Base-by-base conservation (phyloP, 2,888 invertebrate genomes). In the Chironomus riparius region DNA sequence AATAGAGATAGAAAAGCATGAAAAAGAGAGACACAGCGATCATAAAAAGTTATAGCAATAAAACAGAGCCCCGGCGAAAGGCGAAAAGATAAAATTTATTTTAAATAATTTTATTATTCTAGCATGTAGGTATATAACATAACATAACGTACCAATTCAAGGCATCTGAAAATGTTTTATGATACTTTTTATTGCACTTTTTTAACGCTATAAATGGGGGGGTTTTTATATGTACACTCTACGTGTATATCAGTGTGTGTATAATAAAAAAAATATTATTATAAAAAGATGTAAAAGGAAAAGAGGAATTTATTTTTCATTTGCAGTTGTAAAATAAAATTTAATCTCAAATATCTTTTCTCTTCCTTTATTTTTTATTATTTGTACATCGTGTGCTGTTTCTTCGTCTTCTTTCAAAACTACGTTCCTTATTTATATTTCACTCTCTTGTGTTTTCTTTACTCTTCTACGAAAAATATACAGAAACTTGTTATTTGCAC, bases 31-130 rank as follows among this genome's bases (percentile, higher is more conserved):
- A 56, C 7, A n/a, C n/a, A 56, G 18, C 2, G 56, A 56, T 10
- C 18, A 56, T 56, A 56, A 56, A 56, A 56, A 56, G 15, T 56
- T 56, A 18, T 13, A 65, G 65, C 24, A 21, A 65, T 65, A 24
- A 65, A 65, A 62, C 18, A 65, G 22, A 65, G 24, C 65, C 65
- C 65, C 24, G 21, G 22, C 21, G 21, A 65, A 65, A 65, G 56
- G 56, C 56, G 65, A 65, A 24, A 56, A 65, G 24, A 65, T 65
- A 24, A 24, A 24, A 65, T 65, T 65, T 65, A 65, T 65, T 65
- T 65, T 65, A 65, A 65, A 65, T 65, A 65, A 65, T 65, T 65
- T 65, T 65, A 65, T 65, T 65, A 65, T 65, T 65, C 65, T 65
- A 65, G 65, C 65, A 65, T 65, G 65, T 65, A 65, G 65, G 65